These are phyloP conservation scores for Archips crataeganus DNA, from an alignment of 2,888 invertebrate genomes.

Conservation along the genomic window DNA sequence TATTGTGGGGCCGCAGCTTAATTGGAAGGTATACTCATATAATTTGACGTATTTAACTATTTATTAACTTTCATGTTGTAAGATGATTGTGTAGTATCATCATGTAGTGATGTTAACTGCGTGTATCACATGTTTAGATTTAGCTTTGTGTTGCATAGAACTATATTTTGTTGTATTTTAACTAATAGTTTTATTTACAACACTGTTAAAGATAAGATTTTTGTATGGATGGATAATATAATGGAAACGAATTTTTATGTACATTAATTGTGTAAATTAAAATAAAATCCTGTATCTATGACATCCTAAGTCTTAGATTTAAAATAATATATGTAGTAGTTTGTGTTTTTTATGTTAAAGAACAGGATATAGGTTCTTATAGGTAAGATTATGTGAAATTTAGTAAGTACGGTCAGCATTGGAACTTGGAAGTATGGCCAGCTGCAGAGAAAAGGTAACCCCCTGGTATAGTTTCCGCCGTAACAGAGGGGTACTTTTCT, in stretches of 20 bases:
- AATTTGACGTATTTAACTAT: constrained; percentile 14
- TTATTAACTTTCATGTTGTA: constrained; percentile 37
- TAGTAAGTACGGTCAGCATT: not conserved
- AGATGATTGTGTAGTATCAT: constrained; percentile 44
- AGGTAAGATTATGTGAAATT: not conserved
- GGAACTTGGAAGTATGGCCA: too few relatives aligned
- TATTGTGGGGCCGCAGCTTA: not conserved
- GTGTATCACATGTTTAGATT: constrained; percentile 19
- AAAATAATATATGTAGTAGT: not conserved
- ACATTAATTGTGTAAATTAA: not conserved
- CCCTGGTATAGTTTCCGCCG: too few relatives aligned
- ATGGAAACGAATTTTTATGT: not conserved
- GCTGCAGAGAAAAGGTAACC: too few relatives aligned
- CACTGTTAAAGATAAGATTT: constrained; percentile 5
- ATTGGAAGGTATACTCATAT: not conserved
- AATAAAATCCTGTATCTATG: not conserved
- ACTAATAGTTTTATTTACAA: constrained; percentile 10
- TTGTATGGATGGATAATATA: not conserved
- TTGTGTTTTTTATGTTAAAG: not conserved
- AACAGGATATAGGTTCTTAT: not conserved
- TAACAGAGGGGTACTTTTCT: too few relatives aligned
- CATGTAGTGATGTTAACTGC: constrained; percentile 43
- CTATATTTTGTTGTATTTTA: constrained; percentile 21
- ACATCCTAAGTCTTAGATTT: constrained; percentile 2
- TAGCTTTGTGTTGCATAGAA: constrained; percentile 36